Evolutionary conservation across 2,888 invertebrate genomes (phyloP).

Genomic region (Busseola fusca): DNA sequence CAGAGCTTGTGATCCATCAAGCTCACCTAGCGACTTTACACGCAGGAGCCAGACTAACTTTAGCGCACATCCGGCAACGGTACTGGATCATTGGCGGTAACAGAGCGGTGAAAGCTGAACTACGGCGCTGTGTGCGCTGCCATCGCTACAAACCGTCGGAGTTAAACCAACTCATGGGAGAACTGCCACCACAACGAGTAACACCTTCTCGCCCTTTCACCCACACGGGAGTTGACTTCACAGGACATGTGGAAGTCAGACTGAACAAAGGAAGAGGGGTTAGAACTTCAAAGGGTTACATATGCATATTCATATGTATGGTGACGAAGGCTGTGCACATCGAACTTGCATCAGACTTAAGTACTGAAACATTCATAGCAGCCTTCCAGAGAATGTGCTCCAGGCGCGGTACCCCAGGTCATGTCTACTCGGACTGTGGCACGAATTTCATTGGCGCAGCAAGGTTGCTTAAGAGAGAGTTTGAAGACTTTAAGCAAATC

Average conservation of each 20-base stretch:
- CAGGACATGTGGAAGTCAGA: neutral
- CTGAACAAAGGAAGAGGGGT: no score
- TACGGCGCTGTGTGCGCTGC: neutral
- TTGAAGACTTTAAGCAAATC: neutral
- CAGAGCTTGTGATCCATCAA: neutral
- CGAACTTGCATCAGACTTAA: neutral
- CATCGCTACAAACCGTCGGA: neutral
- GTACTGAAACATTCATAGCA: neutral
- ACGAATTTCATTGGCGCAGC: no score
- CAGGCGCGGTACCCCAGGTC: neutral
- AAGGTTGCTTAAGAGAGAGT: no score
- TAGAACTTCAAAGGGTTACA: no score
- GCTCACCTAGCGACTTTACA: neutral
- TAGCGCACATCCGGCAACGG: neutral
- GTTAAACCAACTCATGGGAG: neutral
- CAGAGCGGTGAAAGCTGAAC: constrained; percentile 2
- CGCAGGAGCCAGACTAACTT: no score
- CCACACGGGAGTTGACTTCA: neutral
- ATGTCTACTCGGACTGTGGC: constrained; percentile 1
- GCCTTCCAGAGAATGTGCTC: constrained; percentile 1
- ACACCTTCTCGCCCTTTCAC: neutral
- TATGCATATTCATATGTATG: no score
- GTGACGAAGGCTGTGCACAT: constrained; percentile 3
- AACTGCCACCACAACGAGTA: neutral
- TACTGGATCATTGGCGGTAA: neutral